phyloP scores from a whole-genome alignment of 2,888 invertebrate species.

The Netelia virgata region DNA sequence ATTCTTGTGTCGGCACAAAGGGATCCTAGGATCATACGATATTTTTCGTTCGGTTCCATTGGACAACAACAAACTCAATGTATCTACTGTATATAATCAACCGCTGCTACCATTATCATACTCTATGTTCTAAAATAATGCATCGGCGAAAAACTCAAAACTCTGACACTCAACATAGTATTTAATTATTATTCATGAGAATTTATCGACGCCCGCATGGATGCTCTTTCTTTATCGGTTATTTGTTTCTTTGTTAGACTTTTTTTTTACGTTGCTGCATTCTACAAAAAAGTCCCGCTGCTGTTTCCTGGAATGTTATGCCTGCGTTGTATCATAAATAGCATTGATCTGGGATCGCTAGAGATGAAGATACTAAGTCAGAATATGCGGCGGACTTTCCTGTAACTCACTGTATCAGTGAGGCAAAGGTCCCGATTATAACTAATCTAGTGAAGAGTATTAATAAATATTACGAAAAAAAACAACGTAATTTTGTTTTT shows the following conservation, averaged over 20 bases:
- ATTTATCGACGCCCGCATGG: slow-evolving; percentile 38
- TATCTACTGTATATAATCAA: slow-evolving; percentile 65
- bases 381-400: slow-evolving; percentile 72
- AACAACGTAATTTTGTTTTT: slow-evolving; percentile 61
- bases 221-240: slow-evolving; percentile 24
- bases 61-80: slow-evolving; percentile 38
- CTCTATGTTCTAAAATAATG: slow-evolving; percentile 66
- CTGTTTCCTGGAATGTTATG: slow-evolving; percentile 71
- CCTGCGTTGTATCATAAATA: slow-evolving; percentile 73
- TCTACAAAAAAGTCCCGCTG: slow-evolving; percentile 49
- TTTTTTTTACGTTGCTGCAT: slow-evolving; percentile 22
- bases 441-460: slow-evolving; percentile 81
- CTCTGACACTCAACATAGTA: slow-evolving; percentile 38
- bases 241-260: slow-evolving; percentile 1
- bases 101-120: slow-evolving; percentile 48
- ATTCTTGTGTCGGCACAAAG: slow-evolving; percentile 79
- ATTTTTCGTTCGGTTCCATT: slow-evolving; percentile 37
- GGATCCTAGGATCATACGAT: slow-evolving; percentile 73
- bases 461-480: slow-evolving; percentile 76
- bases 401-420: slow-evolving; percentile 84
- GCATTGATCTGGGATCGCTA: slow-evolving; percentile 77
- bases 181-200: slow-evolving; percentile 45
- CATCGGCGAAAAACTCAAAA: slow-evolving; percentile 71
- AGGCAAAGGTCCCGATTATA: slow-evolving; percentile 80
- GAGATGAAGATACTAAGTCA: slow-evolving; percentile 77